These are phyloP conservation scores for Corella eumyota DNA, from an alignment of 23 tunicate genomes.

Conservation along the genomic window DNA sequence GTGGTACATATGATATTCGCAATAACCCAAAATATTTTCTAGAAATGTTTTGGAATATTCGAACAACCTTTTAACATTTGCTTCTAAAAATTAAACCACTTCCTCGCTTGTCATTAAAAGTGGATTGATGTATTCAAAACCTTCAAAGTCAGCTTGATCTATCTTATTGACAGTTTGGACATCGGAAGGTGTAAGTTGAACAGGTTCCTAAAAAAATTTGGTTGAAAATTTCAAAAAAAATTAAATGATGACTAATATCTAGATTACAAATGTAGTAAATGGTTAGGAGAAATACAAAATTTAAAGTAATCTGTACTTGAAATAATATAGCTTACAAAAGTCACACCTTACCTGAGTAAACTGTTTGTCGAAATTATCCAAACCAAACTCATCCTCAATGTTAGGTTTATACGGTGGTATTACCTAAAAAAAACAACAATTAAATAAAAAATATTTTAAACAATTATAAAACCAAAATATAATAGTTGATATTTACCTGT, in stretches of 20 bases:
- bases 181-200: slow-evolving; percentile 68
- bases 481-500: slow-evolving; percentile 24
- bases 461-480: background rate
- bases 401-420: slow-evolving; percentile 94
- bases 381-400: slow-evolving; percentile 80
- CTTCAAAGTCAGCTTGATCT: slow-evolving; percentile 87
- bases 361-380: slow-evolving; percentile 96
- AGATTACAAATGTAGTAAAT: too few species aligned
- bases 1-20: too few species aligned
- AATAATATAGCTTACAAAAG: background rate
- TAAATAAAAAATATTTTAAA: background rate
- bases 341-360: slow-evolving; percentile 78
- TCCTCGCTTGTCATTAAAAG: slow-evolving; percentile 91
- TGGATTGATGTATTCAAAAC: slow-evolving; percentile 96
- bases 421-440: slow-evolving; percentile 11
- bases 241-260: too few species aligned
- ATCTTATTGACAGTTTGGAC: slow-evolving; percentile 31
- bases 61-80: too few species aligned
- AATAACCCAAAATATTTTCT: too few species aligned
- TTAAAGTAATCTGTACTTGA: background rate
- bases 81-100: slow-evolving; percentile 64
- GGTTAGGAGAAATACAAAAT: background rate
- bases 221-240: background rate
- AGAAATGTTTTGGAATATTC: too few species aligned
- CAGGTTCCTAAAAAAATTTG: slow-evolving; percentile 62